These are phyloP conservation scores for Zele albiditarsus DNA, from an alignment of 2,888 invertebrate species.

Conservation along the genomic window DNA sequence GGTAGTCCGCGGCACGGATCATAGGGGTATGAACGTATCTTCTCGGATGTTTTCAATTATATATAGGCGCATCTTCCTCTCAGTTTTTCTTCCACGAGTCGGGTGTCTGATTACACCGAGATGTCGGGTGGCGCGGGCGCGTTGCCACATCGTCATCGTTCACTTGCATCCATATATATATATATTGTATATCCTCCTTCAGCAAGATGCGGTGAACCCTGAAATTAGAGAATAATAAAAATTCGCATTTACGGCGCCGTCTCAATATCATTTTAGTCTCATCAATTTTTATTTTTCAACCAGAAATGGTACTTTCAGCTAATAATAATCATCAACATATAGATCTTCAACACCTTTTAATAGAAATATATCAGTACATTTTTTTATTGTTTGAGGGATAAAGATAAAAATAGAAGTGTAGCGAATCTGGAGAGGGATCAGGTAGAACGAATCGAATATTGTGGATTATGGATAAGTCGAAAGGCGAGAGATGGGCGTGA, in stretches of 20 bases:
- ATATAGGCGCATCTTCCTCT: conserved; percentile 44
- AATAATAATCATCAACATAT: too few species aligned
- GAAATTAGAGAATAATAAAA: conserved; percentile 54
- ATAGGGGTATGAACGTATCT: conserved; percentile 46
- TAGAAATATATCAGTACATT: too few species aligned
- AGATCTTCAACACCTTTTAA: too few species aligned
- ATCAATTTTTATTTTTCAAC: too few species aligned
- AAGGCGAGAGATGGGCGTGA: conserved; percentile 60
- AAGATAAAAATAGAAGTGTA: too few species aligned
- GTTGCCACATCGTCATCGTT: conserved; percentile 44
- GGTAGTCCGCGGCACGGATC: conserved; percentile 62
- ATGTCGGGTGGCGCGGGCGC: conserved; percentile 65
- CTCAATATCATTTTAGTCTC: background rate
- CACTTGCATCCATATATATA: conserved; percentile 44
- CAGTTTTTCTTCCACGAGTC: conserved; percentile 50
- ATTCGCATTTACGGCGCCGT: conserved; percentile 41
- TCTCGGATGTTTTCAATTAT: conserved; percentile 69
- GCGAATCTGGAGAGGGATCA: conserved; percentile 18
- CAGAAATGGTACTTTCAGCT: too few species aligned
- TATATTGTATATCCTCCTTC: conserved; percentile 37
- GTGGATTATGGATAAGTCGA: conserved; percentile 60
- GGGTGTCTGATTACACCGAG: conserved; percentile 73
- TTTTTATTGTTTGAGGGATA: too few species aligned
- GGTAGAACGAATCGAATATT: conserved; percentile 60
- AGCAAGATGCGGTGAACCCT: conserved; percentile 48